These are phyloP conservation scores for Oreochromis spilurus DNA, from an alignment of 2,113 vertebrate species.

Conservation along the genomic window DNA sequence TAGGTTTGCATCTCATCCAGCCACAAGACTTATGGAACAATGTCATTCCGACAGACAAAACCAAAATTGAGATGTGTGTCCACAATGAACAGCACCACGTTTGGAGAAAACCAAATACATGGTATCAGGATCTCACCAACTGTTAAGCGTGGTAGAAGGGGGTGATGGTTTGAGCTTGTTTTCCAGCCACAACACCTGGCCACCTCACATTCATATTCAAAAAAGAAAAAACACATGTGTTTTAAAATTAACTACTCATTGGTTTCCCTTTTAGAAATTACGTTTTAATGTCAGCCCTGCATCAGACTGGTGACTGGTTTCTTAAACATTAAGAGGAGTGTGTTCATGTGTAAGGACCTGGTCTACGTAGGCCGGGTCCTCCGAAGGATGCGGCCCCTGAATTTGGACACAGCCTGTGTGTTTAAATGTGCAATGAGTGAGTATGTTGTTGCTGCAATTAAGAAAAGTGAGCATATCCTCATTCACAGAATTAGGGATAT, in stretches of 20 bases:
- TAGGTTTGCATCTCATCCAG: not conserved
- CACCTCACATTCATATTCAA: not conserved
- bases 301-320: not conserved
- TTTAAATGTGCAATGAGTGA: not conserved
- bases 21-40: not conserved
- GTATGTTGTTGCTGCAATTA: not conserved
- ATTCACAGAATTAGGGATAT: not conserved
- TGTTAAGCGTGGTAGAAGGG: not conserved
- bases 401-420: not conserved
- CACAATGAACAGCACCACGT: not conserved
- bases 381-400: not conserved
- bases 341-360: not conserved
- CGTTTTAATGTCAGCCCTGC: not conserved
- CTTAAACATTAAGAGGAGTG: not conserved
- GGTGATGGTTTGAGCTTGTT: not conserved
- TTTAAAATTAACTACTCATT: not conserved
- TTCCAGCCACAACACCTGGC: not conserved
- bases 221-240: not conserved
- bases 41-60: not conserved
- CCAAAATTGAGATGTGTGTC: not conserved
- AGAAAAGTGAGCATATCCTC: not conserved
- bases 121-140: not conserved
- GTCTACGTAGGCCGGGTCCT: not conserved
- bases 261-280: not conserved
- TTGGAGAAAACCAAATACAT: not conserved